Base-by-base conservation (phyloP, 2,888 invertebrate genomes). In the Sisyra terminalis region DNA sequence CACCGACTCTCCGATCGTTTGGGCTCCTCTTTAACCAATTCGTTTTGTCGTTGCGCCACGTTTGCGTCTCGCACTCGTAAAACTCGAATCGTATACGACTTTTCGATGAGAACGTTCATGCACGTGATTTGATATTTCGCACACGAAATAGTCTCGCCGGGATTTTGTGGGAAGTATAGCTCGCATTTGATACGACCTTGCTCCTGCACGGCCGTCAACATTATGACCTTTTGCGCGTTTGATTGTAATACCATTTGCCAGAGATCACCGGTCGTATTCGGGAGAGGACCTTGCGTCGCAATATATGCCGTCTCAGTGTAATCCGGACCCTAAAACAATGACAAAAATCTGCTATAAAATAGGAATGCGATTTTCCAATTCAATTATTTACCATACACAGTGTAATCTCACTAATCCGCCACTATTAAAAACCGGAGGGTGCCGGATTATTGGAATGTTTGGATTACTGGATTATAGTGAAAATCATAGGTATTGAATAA, bases 211-310 rank as follows among this genome's bases (percentile, higher is more conserved):
- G 85, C 84, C 1, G 93, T 93, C 39, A 93, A 77, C 92, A 93
- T 93, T 2, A 92, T 84, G 36, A 93, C 29, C 29, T 43, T 43
- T 7, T 16, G 17, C 17, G 43, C 30, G 15, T 43, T 37, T 13
- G 43, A 43, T 53, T 75, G 74, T 42, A 67, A 61, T 4, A 89
- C 74, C 89, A 92, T 88, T 29, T 75, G 70, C 92, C 92, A 93
- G 61, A 92, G 90, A 57, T 93, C 92, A 50, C 73, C 76, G 42
- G 90, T 77, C 0, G 93, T 93, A 60, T 90, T 86, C 16, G 81
- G 71, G 57, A 93, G 71, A 1, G 93, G 93, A 7, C 92, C 93
- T 63, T 93, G 93, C 0, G 92, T 89, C 10, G 90, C 93, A 45
- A 93, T 86, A 62, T 88, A 93, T 37, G 83, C 78, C 53, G 79